Conservation (phyloP, 2,113 vertebrate genomes). For the Todiramphus saurophagus region DNA sequence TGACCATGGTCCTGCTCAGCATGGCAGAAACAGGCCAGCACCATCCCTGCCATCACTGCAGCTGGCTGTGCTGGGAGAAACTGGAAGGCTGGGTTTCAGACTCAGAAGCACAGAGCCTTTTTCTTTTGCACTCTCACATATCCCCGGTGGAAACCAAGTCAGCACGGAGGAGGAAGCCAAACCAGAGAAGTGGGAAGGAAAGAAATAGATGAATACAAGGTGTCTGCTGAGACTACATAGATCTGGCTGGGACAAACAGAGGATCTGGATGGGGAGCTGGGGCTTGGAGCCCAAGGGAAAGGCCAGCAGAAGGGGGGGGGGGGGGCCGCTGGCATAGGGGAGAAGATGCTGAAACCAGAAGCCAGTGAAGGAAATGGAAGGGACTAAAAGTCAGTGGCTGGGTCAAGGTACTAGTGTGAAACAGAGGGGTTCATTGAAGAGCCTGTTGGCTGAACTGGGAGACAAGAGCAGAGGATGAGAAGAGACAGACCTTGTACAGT, state of each 20-base stretch:
- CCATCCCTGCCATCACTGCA: background rate
- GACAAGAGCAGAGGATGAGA: rapidly evolving
- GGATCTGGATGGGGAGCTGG: background rate
- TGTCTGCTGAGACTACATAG: background rate
- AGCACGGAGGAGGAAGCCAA: background rate
- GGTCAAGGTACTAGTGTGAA: background rate
- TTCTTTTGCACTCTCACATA: rapidly evolving
- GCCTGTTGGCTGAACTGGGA: background rate
- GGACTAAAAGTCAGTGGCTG: background rate
- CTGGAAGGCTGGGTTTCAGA: background rate
- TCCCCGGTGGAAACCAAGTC: background rate
- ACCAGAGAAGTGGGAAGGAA: background rate
- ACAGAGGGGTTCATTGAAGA: conserved; percentile 10
- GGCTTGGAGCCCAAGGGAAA: background rate
- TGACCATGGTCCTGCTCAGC: background rate
- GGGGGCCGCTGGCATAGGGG: background rate
- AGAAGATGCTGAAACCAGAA: background rate
- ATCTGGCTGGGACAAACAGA: background rate
- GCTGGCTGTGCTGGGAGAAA: background rate
- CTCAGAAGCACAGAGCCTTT: background rate
- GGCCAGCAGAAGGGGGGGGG: background rate
- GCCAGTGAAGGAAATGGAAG: background rate
- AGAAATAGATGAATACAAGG: background rate
- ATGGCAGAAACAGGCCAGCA: background rate
- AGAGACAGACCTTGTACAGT: background rate